Evolutionary conservation across 2,888 invertebrate genomes (phyloP).

Genomic region (Apodemia hepburni): DNA sequence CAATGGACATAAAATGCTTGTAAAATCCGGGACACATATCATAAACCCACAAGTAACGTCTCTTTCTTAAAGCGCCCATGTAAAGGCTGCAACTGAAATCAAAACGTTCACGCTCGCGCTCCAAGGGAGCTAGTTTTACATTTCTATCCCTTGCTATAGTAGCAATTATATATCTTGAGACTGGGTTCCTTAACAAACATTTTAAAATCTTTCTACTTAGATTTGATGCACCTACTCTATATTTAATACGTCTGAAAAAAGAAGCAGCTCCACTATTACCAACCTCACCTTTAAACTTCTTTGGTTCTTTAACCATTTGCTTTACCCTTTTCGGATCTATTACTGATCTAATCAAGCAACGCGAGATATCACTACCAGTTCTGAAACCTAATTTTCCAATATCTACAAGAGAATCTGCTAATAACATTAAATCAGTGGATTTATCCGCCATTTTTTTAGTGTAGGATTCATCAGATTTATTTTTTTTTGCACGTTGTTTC

Average conservation of each 20-base stretch:
- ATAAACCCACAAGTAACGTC: slow-evolving; percentile 42
- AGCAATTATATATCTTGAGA: neutral
- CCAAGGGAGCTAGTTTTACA: neutral
- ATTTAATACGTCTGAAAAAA: slow-evolving; percentile 17
- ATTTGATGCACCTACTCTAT: neutral
- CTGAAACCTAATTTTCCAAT: slow-evolving; percentile 32
- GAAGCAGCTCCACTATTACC: slow-evolving; percentile 31
- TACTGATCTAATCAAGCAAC: slow-evolving; percentile 32
- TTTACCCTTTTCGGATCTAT: slow-evolving; percentile 34
- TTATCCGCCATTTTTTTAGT: slow-evolving; percentile 27
- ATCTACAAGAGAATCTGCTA: slow-evolving; percentile 37
- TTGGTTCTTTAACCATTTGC: neutral
- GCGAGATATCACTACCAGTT: slow-evolving; percentile 25
- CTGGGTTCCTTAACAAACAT: neutral
- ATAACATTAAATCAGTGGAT: slow-evolving; percentile 30
- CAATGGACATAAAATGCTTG: slow-evolving; percentile 44
- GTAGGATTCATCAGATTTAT: slow-evolving; percentile 30
- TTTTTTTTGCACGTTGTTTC: slow-evolving; percentile 27
- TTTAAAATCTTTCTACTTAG: neutral
- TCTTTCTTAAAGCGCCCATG: slow-evolving; percentile 44
- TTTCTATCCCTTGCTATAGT: neutral
- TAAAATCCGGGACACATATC: slow-evolving; percentile 49
- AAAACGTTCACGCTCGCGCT: slow-evolving; percentile 27
- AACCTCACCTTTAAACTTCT: neutral
- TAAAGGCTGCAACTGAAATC: slow-evolving; percentile 42